Evolutionary conservation across 2,797 vertebrate species (phyloP), one percentile per base, ranked within the genome.

Genomic region (Tokudaia tokunoshimensis): DNA sequence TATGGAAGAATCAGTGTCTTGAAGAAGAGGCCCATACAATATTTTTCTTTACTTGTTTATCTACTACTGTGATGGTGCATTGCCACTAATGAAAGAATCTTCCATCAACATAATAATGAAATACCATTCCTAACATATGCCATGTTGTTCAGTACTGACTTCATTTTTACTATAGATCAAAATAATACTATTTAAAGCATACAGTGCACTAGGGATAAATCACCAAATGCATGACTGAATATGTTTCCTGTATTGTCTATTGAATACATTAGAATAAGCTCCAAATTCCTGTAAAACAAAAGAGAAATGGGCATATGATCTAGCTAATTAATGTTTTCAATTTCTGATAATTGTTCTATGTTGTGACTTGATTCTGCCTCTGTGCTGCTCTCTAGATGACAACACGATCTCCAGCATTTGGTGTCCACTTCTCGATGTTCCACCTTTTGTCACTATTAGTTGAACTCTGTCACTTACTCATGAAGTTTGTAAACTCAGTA

Each of bases 1-100:
- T 88, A 92, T 82, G 10, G 85, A 96, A 97, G 3, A 96, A 97
- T 92, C 83, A 92, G 81, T 95, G 82, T 94, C 55, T 82, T 75
- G 65, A 96, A 70, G 31, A 91, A 82, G 34, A 95, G 52, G 22
- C 34, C 26, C 37, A 47, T 55, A 92, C n/a, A 89, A 78, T 67
- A 4, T n/a, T 89, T 96, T 86, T 57, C 74, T 88, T 84, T 92
- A 44, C 11, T 74, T 74, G 2, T 95, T 93, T 87, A 83, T 96
- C 52, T 89, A 9, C 24, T 89, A 29, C 61, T 70, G 93, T 31
- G 17, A 81, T 34, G 6, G 8, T 41, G 13, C 26, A 94, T 83
- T 84, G 17, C 52, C 31, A 29, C 52, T 70, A 67, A 94, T 94
- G 89, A 75, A 91, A 94, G 44, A 95, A 80, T 92, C 63, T 70